Base-by-base conservation (phyloP, 2,888 invertebrate species). In the Chirona hameri region DNA sequence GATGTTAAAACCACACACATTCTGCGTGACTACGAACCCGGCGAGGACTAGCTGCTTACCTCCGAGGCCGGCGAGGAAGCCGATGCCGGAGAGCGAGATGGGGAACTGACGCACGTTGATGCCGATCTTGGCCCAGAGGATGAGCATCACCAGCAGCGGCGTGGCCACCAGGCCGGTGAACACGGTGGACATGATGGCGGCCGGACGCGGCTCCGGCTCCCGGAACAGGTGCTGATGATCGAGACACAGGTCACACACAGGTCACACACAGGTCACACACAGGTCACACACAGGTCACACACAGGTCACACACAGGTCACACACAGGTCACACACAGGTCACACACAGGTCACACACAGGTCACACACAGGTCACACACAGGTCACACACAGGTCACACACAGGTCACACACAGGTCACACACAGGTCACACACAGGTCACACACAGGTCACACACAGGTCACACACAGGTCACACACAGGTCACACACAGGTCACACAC, bases 191-290 rank as follows among this genome's bases (percentile, higher is more conserved):
- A 99, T 93, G 79, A 93, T 88, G 69, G 93, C 93, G 60, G 98
- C 91, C 82, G 99, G 99, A 81, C 98, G 92, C 86, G 94, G 93
- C 88, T 99, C 99, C 0, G 98, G 94, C 87, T 92, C 91, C 79
- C 98, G 93, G 84, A 85, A 85, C 83, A 83, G 21, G 57, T 85
- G 85, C 72, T 83, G 72, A 7, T 39, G 39, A 39, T n/a, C n/a
- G n/a, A 27, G 39, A 96, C 91, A 88, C 96, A 94, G 0, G 98
- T 82, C 99, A 93, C 76, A 93, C 88, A 69, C 93, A 93, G 65
- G 98, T 91, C 82, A 99, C 99, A 81, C 98, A 92, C 86, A 94
- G 93, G 88, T 99, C 99, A 0, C 98, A 94, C 87, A 92, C 91
- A 39, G 80, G 98, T 93, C 83, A 85, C 84, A 82, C 83, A 39